These are phyloP conservation scores for Muntiacus muntjak DNA, from an alignment of 2,113 vertebrate genomes.

Conservation along the genomic window DNA sequence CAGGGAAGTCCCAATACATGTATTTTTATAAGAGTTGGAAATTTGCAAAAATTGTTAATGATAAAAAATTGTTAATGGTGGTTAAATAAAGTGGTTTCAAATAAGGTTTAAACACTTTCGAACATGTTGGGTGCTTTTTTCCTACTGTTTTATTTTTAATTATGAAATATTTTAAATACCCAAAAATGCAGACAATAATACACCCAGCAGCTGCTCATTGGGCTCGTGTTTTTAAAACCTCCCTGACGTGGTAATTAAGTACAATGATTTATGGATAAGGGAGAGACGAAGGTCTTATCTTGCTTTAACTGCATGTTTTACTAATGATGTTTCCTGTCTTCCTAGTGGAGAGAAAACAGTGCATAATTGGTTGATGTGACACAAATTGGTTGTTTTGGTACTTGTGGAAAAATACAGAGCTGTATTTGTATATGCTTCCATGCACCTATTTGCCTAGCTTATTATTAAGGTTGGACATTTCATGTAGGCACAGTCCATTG, in stretches of 20 bases:
- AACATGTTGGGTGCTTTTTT: neutral
- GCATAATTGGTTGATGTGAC: neutral
- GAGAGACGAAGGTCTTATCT: neutral
- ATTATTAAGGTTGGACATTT: neutral
- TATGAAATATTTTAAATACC: neutral
- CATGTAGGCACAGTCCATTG: neutral
- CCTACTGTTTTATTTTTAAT: conserved; percentile 16
- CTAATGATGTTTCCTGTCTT: conserved; percentile 12
- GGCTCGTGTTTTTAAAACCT: conserved; percentile 24
- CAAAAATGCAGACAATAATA: neutral
- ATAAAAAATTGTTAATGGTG: neutral
- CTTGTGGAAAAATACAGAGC: neutral
- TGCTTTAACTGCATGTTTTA: neutral
- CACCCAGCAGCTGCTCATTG: neutral
- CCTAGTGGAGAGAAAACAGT: conserved; percentile 25
- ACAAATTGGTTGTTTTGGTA: neutral
- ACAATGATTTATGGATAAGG: conserved; percentile 6
- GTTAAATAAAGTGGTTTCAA: neutral
- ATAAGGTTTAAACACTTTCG: neutral
- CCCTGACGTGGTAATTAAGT: neutral
- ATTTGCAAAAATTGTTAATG: neutral
- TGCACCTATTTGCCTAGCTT: neutral
- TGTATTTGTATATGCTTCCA: neutral
- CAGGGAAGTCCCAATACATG: neutral
- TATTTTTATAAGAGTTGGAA: neutral